Evolutionary conservation across 2,797 vertebrate genomes (phyloP).

Genomic region (Kryptopterus vitreolus): DNA sequence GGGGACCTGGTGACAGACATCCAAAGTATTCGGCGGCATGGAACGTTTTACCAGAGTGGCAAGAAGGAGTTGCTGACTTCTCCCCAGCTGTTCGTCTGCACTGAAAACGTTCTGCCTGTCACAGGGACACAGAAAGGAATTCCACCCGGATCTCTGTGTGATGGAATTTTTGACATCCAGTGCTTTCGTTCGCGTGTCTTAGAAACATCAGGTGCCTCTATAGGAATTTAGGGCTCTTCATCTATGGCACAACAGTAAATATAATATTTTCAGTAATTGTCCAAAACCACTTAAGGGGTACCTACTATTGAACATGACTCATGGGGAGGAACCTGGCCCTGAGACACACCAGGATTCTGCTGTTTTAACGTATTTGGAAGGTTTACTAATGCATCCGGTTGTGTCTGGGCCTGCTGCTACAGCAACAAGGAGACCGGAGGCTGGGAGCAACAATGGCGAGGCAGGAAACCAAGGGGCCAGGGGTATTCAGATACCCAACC

Average conservation of each 20-base stretch:
- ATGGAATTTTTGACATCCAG: constrained; percentile 61
- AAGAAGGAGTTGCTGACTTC: constrained; percentile 68
- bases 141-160: constrained; percentile 58
- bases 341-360: constrained; percentile 99
- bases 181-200: constrained; percentile 55
- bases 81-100: constrained; percentile 49
- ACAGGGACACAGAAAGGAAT: constrained; percentile 57
- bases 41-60: constrained; percentile 68
- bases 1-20: constrained; percentile 62
- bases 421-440: constrained; percentile 84
- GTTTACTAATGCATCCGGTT: constrained; percentile 99
- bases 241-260: constrained; percentile 63
- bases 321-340: constrained; percentile 99
- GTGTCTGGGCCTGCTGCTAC: constrained; percentile 91
- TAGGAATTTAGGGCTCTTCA: constrained; percentile 57
- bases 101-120: constrained; percentile 44
- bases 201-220: constrained; percentile 39
- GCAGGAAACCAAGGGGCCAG: constrained; percentile 83
- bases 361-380: constrained; percentile 99
- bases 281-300: constrained; percentile 76
- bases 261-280: constrained; percentile 70
- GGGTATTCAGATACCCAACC: constrained; percentile 81
- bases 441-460: constrained; percentile 83
- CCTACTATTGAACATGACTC: constrained; percentile 99
- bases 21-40: constrained; percentile 67